Conservation (phyloP, 2,888 invertebrate genomes). For the Rosalia funebris region DNA sequence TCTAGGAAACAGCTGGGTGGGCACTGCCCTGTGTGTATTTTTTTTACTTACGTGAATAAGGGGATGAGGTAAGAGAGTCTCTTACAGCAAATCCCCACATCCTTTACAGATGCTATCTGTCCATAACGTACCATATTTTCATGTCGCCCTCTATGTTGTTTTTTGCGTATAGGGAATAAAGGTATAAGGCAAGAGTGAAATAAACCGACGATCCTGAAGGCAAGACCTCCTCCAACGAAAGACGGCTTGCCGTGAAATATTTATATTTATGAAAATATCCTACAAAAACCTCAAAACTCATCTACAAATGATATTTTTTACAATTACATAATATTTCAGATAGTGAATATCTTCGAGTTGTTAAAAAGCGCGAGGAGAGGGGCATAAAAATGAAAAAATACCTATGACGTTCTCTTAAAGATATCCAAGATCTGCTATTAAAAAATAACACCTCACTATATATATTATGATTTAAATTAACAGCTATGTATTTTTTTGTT, state of each 20-base stretch:
- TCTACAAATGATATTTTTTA: conserved; percentile 63
- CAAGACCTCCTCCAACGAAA: too few species aligned
- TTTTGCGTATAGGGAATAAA: too few species aligned
- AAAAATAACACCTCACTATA: conserved; percentile 61
- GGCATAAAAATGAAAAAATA: conserved; percentile 45
- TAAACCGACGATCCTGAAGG: too few species aligned
- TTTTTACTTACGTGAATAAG: too few species aligned
- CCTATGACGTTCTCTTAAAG: conserved; percentile 42
- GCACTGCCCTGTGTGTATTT: too few species aligned
- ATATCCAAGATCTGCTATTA: conserved; percentile 53
- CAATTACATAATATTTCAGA: conserved; percentile 56
- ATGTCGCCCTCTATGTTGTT: too few species aligned
- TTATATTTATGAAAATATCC: conserved; percentile 66
- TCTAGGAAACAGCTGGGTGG: too few species aligned
- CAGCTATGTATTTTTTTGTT: conserved; percentile 59
- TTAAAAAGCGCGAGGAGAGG: conserved; percentile 49
- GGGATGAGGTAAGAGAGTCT: too few species aligned
- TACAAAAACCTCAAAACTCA: conserved; percentile 64
- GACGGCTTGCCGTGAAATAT: conserved; percentile 60
- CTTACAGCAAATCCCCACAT: too few species aligned
- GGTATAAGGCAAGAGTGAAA: too few species aligned
- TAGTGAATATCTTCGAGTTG: conserved; percentile 51
- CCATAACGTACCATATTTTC: too few species aligned
- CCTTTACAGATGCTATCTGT: too few species aligned
- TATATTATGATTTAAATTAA: conserved; percentile 57